Evolutionary conservation across 2,113 vertebrate genomes (phyloP), one percentile per base, ranked within the genome.

Genomic region (Colaptes auratus): DNA sequence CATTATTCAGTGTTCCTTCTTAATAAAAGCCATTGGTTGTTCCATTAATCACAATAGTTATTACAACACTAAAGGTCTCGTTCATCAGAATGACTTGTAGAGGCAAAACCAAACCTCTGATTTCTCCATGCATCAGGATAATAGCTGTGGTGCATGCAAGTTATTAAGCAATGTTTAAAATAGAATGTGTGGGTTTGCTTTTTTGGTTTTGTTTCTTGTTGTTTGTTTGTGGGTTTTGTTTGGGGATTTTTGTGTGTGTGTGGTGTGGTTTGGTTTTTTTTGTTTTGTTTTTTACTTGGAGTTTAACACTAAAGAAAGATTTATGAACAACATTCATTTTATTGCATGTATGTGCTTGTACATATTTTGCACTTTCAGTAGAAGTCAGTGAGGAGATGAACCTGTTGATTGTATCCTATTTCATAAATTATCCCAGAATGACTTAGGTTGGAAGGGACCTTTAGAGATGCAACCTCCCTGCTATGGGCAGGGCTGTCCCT

Each of bases 1-100:
- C 50, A 88, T 97, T 97, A 97, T 97, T 96, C 92, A 93, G 60
- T 89, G 64, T 85, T 96, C 76, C 91, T 97, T 95, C 86, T 96
- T 97, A 96, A 88, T 97, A 96, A 95, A 90, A 95, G 77, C 88
- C 77, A 83, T 75, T 89, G 90, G 46, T 90, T 65, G 31, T 89
- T 93, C 89, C 92, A 92, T 94, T 97, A 96, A 63, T 97, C 87
- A 87, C 21, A 75, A 44, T 39, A 93, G 88, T 96, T 97, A 84
- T 92, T 97, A 94, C 92, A 95, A 82, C 30, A 52, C 82, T 76
- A 91, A 80, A 96, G 72, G 74, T 82, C 82, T 84, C 52, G 21
- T 89, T 96, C 65, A 92, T 97, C 82, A 86, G 89, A 75, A 65
- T 94, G 77, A 90, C 85, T 93, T 94, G 53, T 15, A 66, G 70